Base-by-base conservation (phyloP, 2,113 vertebrate genomes). In the Procavia capensis region DNA sequence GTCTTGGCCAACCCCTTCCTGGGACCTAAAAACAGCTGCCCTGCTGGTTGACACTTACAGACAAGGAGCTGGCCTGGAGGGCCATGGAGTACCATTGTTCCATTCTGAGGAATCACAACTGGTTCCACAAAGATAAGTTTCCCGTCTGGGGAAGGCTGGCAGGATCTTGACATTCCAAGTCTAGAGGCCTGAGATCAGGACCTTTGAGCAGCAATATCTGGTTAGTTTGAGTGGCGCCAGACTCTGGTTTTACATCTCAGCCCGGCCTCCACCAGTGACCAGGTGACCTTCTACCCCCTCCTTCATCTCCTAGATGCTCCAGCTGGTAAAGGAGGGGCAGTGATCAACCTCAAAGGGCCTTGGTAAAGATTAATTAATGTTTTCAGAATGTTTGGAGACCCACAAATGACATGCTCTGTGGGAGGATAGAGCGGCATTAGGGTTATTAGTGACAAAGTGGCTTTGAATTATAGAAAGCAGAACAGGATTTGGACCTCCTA, bases 341-440 rank as follows among this genome's bases (percentile, higher is more conserved):
- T 20, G 16, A 90, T 74, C 50, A n/a, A 76, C 96, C 97, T 97
- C 97, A 95, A 95, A 97, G 96, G 19, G 96, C 59, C 91, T 75
- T 20, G 1, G 27, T 41, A 91, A 94, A 80, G 91, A 78, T 81
- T 97, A 97, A 97, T 97, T 84, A 95, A 88, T 96, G 95, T 93
- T 87, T 95, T 91, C 24, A 0, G 43, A 47, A 86, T 54, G 89
- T 66, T 61, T 85, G 79, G 70, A 72, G 83, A 92, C 64, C 94
- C 22, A 45, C 93, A 97, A 93, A 97, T 95, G 95, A 97, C 76
- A 96, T 93, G 93, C 80, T 96, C 70, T 2, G 0, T 0, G 0
- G 79, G 85, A 95, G 70, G 84, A n/a, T 75, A 39, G 43, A 93
- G 91, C 66, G 83, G 96, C 95, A 97, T 93, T 87, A 95, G 39